Conservation (phyloP, 53 echinoderm and acorn worm species). For the Echinometra lucunter region DNA sequence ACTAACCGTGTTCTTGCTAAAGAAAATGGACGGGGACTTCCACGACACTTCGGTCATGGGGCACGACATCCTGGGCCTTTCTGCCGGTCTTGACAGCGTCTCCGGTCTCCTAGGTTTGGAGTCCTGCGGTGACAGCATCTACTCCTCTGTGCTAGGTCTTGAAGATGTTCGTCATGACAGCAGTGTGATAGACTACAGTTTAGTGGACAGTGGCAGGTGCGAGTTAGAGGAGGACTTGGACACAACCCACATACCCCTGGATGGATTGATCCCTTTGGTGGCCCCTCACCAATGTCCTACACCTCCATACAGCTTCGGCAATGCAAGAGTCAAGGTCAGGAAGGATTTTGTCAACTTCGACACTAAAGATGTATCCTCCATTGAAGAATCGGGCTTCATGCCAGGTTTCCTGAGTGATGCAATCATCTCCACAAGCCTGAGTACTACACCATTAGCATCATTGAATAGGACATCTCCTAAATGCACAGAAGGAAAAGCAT, state of each 20-base stretch:
- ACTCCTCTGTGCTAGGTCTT: background rate
- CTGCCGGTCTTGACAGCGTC: background rate
- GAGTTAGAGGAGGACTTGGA: constrained; percentile 2
- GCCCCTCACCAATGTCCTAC: background rate
- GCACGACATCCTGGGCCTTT: constrained; percentile 18
- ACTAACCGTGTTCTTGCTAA: background rate
- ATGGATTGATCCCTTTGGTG: background rate
- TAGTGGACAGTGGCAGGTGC: background rate
- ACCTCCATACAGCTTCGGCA: background rate
- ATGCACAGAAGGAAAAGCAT: background rate
- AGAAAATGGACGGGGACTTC: constrained; percentile 17
- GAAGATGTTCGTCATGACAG: background rate
- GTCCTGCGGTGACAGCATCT: background rate
- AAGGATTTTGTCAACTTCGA: background rate
- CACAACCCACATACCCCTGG: background rate
- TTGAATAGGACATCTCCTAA: background rate
- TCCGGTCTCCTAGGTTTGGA: background rate
- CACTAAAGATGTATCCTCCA: background rate
- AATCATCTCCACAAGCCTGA: background rate
- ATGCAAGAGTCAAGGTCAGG: background rate
- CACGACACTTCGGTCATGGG: constrained; percentile 22
- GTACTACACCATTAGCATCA: background rate
- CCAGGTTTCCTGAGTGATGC: constrained; percentile 10
- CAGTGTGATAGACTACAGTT: constrained; percentile 4
- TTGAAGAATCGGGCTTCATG: background rate